phyloP scores from a whole-genome alignment of 1,140 invertebrate species.

The Lordiphosa clarofinis region DNA sequence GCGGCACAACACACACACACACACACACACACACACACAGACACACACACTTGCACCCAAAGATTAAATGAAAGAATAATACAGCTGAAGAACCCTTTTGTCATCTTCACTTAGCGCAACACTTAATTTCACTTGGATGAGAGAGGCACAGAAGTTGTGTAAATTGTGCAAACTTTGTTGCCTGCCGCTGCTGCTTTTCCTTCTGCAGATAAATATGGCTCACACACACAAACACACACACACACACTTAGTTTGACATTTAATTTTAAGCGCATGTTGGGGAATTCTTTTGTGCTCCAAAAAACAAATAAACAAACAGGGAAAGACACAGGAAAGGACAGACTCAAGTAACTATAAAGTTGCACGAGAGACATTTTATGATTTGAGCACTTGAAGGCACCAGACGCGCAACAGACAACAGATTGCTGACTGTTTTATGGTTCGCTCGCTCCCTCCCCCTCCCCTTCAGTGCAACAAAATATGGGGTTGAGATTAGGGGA shows the following conservation, averaged over 20 bases:
- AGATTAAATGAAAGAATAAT: constrained; percentile 76
- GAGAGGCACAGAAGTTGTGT: constrained; percentile 63
- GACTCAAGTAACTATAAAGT: constrained; percentile 69
- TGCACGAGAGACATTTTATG: constrained; percentile 75
- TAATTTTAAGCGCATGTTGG: constrained; percentile 79
- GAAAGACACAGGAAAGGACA: not conserved
- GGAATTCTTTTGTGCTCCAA: constrained; percentile 75
- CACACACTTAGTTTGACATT: constrained; percentile 61
- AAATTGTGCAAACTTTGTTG: constrained; percentile 75
- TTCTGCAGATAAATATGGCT: constrained; percentile 64
- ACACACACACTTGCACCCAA: constrained; percentile 27
- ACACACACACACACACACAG: constrained; percentile 25
- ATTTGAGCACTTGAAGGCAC: constrained; percentile 74
- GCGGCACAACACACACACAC: too few relatives aligned
- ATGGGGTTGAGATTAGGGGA: not conserved
- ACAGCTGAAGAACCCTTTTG: constrained; percentile 76
- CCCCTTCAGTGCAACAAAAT: constrained; percentile 17
- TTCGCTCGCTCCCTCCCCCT: constrained; percentile 9
- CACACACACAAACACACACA: constrained; percentile 45
- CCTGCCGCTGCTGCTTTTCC: constrained; percentile 16
- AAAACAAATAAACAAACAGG: constrained; percentile 75
- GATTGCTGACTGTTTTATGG: constrained; percentile 73
- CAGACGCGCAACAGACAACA: constrained; percentile 74
- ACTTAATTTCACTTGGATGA: constrained; percentile 74
- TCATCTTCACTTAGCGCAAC: constrained; percentile 76